These are phyloP conservation scores for Notolabrus celidotus DNA, from an alignment of 2,797 vertebrate genomes.

Conservation along the genomic window DNA sequence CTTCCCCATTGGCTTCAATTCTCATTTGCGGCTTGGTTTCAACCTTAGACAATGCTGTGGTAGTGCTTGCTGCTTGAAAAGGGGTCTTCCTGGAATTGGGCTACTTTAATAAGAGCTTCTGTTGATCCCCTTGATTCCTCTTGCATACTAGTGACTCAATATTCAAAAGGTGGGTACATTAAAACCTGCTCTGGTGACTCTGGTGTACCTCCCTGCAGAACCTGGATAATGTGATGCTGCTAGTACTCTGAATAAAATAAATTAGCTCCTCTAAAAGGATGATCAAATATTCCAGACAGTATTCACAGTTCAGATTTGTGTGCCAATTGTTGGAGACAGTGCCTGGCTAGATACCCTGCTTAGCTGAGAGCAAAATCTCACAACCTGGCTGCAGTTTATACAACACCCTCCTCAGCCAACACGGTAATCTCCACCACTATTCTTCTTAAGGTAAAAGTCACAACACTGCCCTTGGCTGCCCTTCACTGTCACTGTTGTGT, in stretches of 20 bases:
- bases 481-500: constrained; percentile 40
- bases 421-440: neutral
- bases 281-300: constrained; percentile 1
- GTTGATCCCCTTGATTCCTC: too few species aligned
- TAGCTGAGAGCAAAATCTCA: neutral
- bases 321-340: neutral
- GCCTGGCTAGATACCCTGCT: neutral
- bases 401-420: neutral
- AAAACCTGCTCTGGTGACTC: constrained; percentile 40
- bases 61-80: constrained; percentile 15
- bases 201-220: constrained; percentile 19
- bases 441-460: constrained; percentile 31
- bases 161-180: constrained; percentile 11
- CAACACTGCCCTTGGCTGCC: constrained; percentile 31
- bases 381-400: neutral
- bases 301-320: neutral
- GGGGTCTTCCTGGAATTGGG: constrained; percentile 4
- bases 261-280: neutral
- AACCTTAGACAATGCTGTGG: constrained; percentile 19
- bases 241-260: neutral
- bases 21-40: too few species aligned
- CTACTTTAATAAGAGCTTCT: constrained; percentile 24
- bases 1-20: too few species aligned
- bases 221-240: constrained; percentile 16
- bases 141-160: constrained; percentile 1